Evolutionary conservation across 1,140 invertebrate species (phyloP), one percentile per base, ranked within the genome.

Genomic region (Bicyclus anynana): DNA sequence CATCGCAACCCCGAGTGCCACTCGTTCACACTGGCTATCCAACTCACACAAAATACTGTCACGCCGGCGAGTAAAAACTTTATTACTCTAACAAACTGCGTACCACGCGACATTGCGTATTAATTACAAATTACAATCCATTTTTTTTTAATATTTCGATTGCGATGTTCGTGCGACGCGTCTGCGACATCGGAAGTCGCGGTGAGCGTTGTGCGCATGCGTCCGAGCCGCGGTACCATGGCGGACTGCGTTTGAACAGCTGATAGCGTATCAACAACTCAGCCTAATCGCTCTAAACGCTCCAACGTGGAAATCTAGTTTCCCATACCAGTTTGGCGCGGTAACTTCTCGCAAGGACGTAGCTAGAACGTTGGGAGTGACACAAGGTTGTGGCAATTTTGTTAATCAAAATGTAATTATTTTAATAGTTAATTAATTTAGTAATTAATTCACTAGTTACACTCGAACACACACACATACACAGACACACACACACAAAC

Each of bases 251-350:
- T 57, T 54, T 69, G 63, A 80, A 77, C 84, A 84, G 80, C 82
- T 85, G 82, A 83, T 83, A 83, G 72, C 61, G 61, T 87, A 85
- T 87, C 81, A 84, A 80, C 84, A 84, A 72, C 59, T 54, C 70
- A 62, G 62, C 79, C 79, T 78, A 82, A 78, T 84, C 75, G 71
- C 76, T 84, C 80, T 83, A 83, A 85, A 73, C 83, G 70, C 73
- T 65, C 50, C 56, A 64, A 73, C 69, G 66, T 77, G 77, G 68
- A 80, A 77, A 79, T 82, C 78, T 83, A 77, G 78, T 80, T 79
- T 72, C 60, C 72, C 74, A 76, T 81, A 77, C 80, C 63, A 75
- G 80, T 78, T 83, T 44, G 3, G 5, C 42, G 20, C 4, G 5
- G 18, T n/a, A n/a, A 20, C 42, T 20, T 44, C 17, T 12, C 12